Conservation (phyloP, 2,113 vertebrate genomes). For the Gnathonemus longibarbis region DNA sequence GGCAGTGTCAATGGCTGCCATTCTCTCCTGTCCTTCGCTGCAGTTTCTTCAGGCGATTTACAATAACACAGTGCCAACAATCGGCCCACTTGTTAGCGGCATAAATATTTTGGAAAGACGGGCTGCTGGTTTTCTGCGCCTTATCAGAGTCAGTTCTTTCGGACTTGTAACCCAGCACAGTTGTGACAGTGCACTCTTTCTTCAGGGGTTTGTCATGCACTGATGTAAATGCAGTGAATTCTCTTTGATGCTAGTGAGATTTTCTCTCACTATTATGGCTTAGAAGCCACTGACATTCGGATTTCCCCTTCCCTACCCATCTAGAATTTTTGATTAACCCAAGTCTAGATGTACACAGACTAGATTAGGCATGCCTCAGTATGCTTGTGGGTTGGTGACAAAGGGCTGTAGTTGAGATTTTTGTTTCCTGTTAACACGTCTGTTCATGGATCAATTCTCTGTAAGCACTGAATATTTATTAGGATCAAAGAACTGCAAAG, state of each 20-base stretch:
- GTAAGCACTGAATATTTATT: not conserved
- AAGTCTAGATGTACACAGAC: not conserved
- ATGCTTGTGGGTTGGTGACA: not conserved
- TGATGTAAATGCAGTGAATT: not conserved
- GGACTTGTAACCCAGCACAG: not conserved
- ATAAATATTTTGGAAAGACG: not conserved
- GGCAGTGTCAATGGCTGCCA: not conserved
- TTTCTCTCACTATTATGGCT: not conserved
- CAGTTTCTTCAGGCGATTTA: not conserved
- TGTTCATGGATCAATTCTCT: conserved; percentile 2
- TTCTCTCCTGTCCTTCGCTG: not conserved
- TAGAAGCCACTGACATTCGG: not conserved
- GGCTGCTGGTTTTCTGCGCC: not conserved
- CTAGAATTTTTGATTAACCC: not conserved
- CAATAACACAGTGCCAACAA: not conserved
- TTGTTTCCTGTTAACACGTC: not conserved
- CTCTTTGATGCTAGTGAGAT: not conserved
- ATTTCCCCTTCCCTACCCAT: not conserved
- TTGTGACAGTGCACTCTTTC: not conserved
- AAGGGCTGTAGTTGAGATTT: not conserved
- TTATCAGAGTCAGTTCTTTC: not conserved
- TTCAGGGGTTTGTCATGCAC: not conserved
- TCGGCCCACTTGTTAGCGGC: not conserved
- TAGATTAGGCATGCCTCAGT: conserved; percentile 2
- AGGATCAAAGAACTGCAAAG: not conserved